phyloP scores from a whole-genome alignment of 2,113 vertebrate genomes.

The Platichthys stellatus region DNA sequence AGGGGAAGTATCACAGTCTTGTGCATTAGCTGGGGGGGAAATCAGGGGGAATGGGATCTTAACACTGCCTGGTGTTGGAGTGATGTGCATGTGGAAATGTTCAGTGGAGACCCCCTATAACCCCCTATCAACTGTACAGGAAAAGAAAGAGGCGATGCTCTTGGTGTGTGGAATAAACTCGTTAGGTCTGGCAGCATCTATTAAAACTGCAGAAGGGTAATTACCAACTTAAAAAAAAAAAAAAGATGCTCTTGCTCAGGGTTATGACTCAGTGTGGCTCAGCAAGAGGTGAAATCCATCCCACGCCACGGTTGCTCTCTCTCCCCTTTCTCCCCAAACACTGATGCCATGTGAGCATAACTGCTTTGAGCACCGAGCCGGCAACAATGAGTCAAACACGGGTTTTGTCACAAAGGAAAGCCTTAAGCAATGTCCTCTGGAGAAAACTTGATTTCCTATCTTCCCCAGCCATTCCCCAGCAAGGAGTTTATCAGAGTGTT shows the following conservation, averaged over 20 bases:
- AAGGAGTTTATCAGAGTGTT: conserved; percentile 76
- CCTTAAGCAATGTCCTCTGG: conserved; percentile 71
- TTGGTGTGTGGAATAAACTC: conserved; percentile 17
- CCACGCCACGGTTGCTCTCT: conserved; percentile 56
- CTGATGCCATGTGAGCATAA: conserved; percentile 68
- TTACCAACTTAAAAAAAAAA: conserved; percentile 26
- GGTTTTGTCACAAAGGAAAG: conserved; percentile 66
- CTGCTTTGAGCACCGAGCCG: conserved; percentile 64
- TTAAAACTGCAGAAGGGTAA: conserved; percentile 55
- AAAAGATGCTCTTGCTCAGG: conserved; percentile 48
- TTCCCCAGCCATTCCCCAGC: conserved; percentile 66
- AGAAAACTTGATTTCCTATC: conserved; percentile 73
- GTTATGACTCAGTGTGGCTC: conserved; percentile 66
- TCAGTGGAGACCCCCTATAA: neutral
- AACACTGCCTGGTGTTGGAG: conserved; percentile 24
- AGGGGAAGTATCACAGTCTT: conserved; percentile 1
- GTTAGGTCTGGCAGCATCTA: conserved; percentile 44
- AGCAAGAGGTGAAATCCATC: conserved; percentile 67
- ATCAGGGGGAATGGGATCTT: conserved; percentile 12
- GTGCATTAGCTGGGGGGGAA: conserved; percentile 41
- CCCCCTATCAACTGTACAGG: neutral
- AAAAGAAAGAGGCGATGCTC: neutral
- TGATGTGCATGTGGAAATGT: conserved; percentile 2
- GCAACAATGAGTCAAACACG: conserved; percentile 70
- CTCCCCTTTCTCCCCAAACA: conserved; percentile 54